phyloP scores from a whole-genome alignment of 1,140 invertebrate species.

The Atta texana region DNA sequence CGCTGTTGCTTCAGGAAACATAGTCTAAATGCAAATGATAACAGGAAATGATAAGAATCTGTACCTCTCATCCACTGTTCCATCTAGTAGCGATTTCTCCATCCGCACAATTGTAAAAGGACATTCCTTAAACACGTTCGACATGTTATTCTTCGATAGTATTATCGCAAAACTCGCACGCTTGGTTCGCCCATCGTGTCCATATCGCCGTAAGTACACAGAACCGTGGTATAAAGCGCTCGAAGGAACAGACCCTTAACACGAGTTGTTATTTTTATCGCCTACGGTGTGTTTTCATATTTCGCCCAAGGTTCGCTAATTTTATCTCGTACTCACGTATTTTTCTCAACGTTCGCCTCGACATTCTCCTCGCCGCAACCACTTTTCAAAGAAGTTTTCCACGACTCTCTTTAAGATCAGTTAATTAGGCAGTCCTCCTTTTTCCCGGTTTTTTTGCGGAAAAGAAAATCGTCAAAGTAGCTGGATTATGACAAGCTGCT shows the following conservation, averaged over 20 bases:
- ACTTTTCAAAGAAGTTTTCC: constrained; percentile 4
- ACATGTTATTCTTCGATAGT: constrained; percentile 70
- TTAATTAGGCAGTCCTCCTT: constrained; percentile 36
- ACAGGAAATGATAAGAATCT: constrained; percentile 63
- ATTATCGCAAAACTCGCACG: constrained; percentile 70
- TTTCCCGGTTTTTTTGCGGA: neutral
- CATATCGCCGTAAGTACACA: constrained; percentile 60
- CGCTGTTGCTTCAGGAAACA: constrained; percentile 62
- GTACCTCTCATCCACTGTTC: constrained; percentile 51
- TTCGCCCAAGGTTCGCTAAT: constrained; percentile 73
- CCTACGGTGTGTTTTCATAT: constrained; percentile 66
- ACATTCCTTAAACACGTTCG: constrained; percentile 66
- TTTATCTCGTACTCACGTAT: constrained; percentile 68
- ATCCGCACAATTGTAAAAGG: constrained; percentile 29
- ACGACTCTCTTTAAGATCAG: constrained; percentile 47
- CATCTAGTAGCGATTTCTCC: constrained; percentile 43
- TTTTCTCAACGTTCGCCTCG: constrained; percentile 6
- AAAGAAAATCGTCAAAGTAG: constrained; percentile 43
- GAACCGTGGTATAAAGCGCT: constrained; percentile 65
- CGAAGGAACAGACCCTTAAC: constrained; percentile 30
- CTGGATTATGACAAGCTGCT: constrained; percentile 53
- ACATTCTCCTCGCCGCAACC: neutral
- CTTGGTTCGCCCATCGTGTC: constrained; percentile 41
- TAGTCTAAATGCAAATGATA: constrained; percentile 64
- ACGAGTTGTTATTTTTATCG: constrained; percentile 73